These are phyloP conservation scores for Eupithecia subumbrata DNA, from an alignment of 2,888 invertebrate species.

Conservation along the genomic window DNA sequence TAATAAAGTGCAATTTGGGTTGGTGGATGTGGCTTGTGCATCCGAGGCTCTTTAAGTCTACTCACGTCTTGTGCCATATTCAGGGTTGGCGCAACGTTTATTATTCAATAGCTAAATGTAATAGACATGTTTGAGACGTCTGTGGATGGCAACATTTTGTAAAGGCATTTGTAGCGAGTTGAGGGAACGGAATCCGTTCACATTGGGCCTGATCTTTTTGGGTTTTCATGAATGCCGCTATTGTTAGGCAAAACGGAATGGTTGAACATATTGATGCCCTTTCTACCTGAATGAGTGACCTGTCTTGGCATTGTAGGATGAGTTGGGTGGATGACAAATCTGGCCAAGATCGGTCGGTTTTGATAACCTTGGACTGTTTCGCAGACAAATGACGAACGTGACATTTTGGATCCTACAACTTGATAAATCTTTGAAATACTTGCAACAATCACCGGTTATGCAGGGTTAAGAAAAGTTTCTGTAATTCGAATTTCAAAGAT, in stretches of 20 bases:
- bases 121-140: slow-evolving; percentile 64
- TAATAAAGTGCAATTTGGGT: slow-evolving; percentile 65
- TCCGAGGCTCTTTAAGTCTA: slow-evolving; percentile 55
- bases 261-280: slow-evolving; percentile 4
- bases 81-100: slow-evolving; percentile 66
- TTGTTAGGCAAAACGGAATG: slow-evolving; percentile 13
- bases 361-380: slow-evolving; percentile 7
- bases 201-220: slow-evolving; percentile 28
- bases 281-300: slow-evolving; percentile 14
- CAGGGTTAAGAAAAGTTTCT: not conserved
- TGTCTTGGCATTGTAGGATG: slow-evolving; percentile 16
- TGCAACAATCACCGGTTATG: not conserved
- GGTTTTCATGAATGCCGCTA: slow-evolving; percentile 22
- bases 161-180: slow-evolving; percentile 43
- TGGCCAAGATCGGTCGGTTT: not conserved
- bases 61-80: slow-evolving; percentile 67
- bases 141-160: slow-evolving; percentile 42
- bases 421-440: not conserved
- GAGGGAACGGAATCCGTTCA: slow-evolving; percentile 31
- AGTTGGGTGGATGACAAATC: slow-evolving; percentile 14
- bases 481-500: not conserved
- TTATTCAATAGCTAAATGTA: slow-evolving; percentile 75
- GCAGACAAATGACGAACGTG: not conserved
- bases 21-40: slow-evolving; percentile 53
- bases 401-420: not conserved